Evolutionary conservation across 2,888 invertebrate species (phyloP).

Genomic region (Thalpophila matura): DNA sequence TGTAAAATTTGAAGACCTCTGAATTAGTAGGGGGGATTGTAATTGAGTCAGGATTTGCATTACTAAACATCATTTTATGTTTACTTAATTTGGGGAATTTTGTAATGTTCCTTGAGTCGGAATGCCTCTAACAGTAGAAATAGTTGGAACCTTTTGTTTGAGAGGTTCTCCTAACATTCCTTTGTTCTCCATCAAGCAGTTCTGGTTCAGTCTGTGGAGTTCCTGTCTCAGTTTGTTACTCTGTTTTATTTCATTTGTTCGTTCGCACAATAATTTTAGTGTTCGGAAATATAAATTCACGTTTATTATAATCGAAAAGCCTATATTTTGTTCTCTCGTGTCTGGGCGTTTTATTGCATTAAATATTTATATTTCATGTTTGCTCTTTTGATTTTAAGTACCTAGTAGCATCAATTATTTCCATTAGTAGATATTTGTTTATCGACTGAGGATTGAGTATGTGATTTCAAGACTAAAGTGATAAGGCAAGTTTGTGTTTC

Average conservation of each 20-base stretch:
- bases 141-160: conserved; percentile 47
- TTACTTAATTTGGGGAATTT: conserved; percentile 62
- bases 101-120: conserved; percentile 32
- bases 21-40: conserved; percentile 81
- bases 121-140: conserved; percentile 39
- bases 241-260: conserved; percentile 34
- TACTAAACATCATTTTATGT: conserved; percentile 74
- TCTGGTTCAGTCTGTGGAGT: conserved; percentile 31
- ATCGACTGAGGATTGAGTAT: not conserved
- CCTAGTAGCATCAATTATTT: not conserved
- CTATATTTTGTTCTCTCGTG: conserved; percentile 11
- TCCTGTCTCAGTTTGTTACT: conserved; percentile 20
- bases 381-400: not conserved
- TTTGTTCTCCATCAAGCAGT: conserved; percentile 44
- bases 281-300: conserved; percentile 3
- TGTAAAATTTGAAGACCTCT: conserved; percentile 85
- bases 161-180: conserved; percentile 42
- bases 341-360: conserved; percentile 15
- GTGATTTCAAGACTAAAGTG: no score
- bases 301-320: conserved; percentile 17
- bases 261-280: conserved; percentile 28
- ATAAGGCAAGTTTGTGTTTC: no score
- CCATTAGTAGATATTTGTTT: not conserved
- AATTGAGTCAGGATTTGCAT: conserved; percentile 80
- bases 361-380: not conserved